A percentile compares a stretch with the other conserved stretches of the same genome.
Evolutionary conservation across 2,888 invertebrate species (phyloP).

Genomic region (Campoplex nolae): DNA sequence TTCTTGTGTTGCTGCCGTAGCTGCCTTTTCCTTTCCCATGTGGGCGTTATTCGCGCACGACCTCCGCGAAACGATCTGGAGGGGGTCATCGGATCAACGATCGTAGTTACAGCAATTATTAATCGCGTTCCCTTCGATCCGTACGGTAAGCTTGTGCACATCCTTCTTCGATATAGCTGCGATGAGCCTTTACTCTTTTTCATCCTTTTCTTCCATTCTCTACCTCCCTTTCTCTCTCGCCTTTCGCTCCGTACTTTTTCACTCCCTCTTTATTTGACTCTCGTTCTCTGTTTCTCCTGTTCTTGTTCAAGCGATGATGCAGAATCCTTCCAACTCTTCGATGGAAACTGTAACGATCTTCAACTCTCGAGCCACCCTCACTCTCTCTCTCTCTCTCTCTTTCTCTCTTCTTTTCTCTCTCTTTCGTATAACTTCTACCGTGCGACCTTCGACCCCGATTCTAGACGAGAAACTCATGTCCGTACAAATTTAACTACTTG

Average conservation of each 20-base stretch:
- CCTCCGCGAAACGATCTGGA: constrained; percentile 75
- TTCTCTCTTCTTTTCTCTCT: constrained; percentile 26
- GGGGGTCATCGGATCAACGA: constrained; percentile 81
- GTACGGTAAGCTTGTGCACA: constrained; percentile 61
- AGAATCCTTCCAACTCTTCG: constrained; percentile 59
- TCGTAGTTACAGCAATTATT: constrained; percentile 78
- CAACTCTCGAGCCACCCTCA: constrained; percentile 46
- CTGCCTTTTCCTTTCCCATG: constrained; percentile 73
- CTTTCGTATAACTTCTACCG: constrained; percentile 44
- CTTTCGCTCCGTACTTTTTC: constrained; percentile 23
- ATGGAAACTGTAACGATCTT: constrained; percentile 69
- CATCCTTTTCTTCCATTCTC: constrained; percentile 19
- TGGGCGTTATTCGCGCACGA: constrained; percentile 76
- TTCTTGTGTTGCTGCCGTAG: constrained; percentile 52
- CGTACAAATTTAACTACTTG: constrained; percentile 61
- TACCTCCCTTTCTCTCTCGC: constrained; percentile 29
- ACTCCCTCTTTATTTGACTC: constrained; percentile 19
- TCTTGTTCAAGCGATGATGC: constrained; percentile 59
- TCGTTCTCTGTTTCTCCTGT: constrained; percentile 16
- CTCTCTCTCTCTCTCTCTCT: constrained; percentile 1
- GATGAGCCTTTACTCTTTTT: constrained; percentile 59
- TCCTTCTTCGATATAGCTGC: constrained; percentile 63
- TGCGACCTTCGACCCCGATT: constrained; percentile 59
- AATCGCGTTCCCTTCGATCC: constrained; percentile 75
- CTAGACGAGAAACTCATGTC: constrained; percentile 46